Evolutionary conservation across 2,797 vertebrate species (phyloP).

Genomic region (Sitta carolinensis): DNA sequence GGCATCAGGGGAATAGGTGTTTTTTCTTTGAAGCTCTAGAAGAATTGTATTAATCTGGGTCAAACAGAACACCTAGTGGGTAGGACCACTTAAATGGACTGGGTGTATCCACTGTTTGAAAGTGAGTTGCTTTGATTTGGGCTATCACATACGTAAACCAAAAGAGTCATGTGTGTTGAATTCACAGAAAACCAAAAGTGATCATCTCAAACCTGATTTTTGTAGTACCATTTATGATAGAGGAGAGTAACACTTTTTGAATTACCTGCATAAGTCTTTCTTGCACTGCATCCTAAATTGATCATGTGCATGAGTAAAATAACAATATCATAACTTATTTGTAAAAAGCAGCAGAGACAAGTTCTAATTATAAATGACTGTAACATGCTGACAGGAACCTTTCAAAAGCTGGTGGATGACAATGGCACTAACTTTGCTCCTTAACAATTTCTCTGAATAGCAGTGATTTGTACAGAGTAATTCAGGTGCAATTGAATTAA

Average conservation of each 20-base stretch:
- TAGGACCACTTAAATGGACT: not conserved
- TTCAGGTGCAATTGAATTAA: not conserved
- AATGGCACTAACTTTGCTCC: not conserved
- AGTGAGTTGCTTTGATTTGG: not conserved
- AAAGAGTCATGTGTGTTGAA: not conserved
- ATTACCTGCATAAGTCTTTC: not conserved
- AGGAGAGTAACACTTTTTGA: not conserved
- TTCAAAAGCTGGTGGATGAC: not conserved
- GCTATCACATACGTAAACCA: not conserved
- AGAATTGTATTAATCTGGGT: not conserved
- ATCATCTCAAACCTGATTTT: not conserved
- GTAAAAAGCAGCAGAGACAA: not conserved
- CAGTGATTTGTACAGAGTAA: not conserved
- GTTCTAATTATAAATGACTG: not conserved
- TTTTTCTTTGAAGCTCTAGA: not conserved
- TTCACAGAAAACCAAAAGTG: not conserved
- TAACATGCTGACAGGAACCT: not conserved
- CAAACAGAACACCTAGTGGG: not conserved
- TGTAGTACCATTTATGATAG: not conserved
- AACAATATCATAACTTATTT: not conserved
- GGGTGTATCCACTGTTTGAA: not conserved
- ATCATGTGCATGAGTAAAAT: not conserved
- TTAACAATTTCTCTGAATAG: not conserved
- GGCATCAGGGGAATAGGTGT: accelerated
- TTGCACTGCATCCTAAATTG: not conserved